Percentiles rank a stretch among this genome's conserved stretches.
phyloP scores from a whole-genome alignment of 2,888 invertebrate genomes.

The Halictus ligatus region DNA sequence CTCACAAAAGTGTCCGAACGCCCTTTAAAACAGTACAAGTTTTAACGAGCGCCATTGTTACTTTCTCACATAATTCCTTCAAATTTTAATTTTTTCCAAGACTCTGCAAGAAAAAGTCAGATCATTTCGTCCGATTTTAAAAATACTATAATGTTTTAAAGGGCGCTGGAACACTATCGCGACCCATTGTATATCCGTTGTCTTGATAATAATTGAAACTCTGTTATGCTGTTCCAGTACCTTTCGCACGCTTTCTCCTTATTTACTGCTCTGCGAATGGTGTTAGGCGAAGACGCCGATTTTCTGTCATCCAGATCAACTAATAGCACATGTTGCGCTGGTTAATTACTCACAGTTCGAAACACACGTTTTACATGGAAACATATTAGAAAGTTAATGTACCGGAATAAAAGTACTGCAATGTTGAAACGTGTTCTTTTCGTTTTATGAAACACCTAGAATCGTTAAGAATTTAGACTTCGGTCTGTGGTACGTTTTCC shows the following conservation, averaged over 20 bases:
- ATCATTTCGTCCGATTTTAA: too few species aligned
- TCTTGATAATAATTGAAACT: not conserved
- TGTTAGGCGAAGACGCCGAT: not conserved
- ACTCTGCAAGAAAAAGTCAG: not conserved
- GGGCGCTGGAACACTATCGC: too few species aligned
- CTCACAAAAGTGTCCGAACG: not conserved
- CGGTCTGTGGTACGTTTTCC: too few species aligned
- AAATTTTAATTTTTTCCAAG: too few species aligned
- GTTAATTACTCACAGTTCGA: not conserved
- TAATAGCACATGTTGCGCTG: not conserved
- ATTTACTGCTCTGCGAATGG: slow-evolving; percentile 58
- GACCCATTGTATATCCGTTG: not conserved
- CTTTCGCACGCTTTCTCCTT: slow-evolving; percentile 61
- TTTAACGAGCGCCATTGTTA: too few species aligned
- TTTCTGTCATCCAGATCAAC: not conserved
- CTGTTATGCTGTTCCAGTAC: slow-evolving; percentile 39
- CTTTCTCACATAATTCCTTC: too few species aligned
- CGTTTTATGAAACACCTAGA: not conserved
- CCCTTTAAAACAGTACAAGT: not conserved
- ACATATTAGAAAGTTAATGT: not conserved
- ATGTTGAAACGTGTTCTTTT: not conserved
- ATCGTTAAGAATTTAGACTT: not conserved
- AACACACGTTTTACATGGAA: not conserved
- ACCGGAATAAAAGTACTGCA: not conserved
- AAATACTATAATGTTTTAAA: too few species aligned